Percentiles rank a stretch among this genome's conserved stretches.
phyloP scores from a whole-genome alignment of 2,797 vertebrate species.

The Cyprinella venusta region DNA sequence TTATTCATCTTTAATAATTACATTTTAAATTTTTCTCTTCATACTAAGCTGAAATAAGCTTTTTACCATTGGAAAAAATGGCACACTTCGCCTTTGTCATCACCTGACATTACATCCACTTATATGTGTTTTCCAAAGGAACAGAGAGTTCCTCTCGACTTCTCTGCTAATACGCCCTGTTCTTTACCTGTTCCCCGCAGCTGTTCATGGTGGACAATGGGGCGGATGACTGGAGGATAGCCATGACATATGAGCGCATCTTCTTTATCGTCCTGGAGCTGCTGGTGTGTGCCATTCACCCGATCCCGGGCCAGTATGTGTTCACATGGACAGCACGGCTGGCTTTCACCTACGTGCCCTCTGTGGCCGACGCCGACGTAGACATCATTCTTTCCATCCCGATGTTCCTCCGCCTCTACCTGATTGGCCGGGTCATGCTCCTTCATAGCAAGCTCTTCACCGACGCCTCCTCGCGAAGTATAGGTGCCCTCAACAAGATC shows the following conservation, averaged over 20 bases:
- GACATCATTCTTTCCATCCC: constrained; percentile 94
- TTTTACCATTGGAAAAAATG: background rate
- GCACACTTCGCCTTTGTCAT: background rate
- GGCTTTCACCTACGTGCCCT: constrained; percentile 89
- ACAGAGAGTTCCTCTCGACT: background rate
- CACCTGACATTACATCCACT: background rate
- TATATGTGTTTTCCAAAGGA: background rate
- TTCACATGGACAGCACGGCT: constrained; percentile 92
- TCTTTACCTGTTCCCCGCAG: constrained; percentile 68
- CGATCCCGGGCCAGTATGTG: constrained; percentile 91
- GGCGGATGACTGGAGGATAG: constrained; percentile 95
- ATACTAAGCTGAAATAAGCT: background rate
- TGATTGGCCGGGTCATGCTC: constrained; percentile 93
- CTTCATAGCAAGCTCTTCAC: constrained; percentile 96
- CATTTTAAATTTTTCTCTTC: background rate
- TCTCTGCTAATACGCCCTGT: constrained; percentile 68
- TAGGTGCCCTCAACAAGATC: constrained; percentile 94
- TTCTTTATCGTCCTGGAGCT: constrained; percentile 94
- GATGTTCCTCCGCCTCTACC: constrained; percentile 96
- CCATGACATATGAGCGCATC: constrained; percentile 93
- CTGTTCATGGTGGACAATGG: constrained; percentile 98
- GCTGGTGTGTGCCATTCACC: constrained; percentile 93
- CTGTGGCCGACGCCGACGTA: constrained; percentile 88
- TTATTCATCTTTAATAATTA: background rate
- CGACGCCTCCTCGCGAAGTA: constrained; percentile 93